Evolutionary conservation across 2,797 vertebrate genomes (phyloP).

Genomic region (Gouania willdenowi): DNA sequence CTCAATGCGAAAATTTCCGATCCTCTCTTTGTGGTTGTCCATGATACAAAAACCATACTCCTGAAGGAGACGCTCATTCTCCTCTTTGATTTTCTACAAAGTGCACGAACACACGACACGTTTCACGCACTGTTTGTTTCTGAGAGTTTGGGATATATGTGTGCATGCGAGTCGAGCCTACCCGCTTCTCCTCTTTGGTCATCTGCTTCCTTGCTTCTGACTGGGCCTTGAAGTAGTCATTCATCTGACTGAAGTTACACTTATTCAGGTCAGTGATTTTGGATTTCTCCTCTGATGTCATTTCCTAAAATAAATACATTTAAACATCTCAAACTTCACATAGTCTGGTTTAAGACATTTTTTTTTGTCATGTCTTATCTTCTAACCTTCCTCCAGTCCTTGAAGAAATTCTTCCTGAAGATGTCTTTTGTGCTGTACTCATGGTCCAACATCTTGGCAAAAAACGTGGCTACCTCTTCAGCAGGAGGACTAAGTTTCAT

Average conservation of each 20-base stretch:
- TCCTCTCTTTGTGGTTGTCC: conserved; percentile 94
- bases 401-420: conserved; percentile 96
- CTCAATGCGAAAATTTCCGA: conserved; percentile 94
- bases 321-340: background rate
- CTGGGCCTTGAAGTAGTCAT: conserved; percentile 90
- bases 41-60: conserved; percentile 93
- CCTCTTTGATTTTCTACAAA: conserved; percentile 89
- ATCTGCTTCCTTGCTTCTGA: conserved; percentile 91
- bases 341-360: background rate
- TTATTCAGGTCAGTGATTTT: conserved; percentile 86
- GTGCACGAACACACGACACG: background rate
- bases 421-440: conserved; percentile 96
- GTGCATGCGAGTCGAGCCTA: too few relatives aligned
- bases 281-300: conserved; percentile 89
- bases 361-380: background rate
- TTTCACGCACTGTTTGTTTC: background rate
- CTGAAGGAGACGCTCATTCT: conserved; percentile 87
- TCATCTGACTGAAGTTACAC: conserved; percentile 90
- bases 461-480: conserved; percentile 95
- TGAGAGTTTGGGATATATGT: too few relatives aligned
- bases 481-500: conserved; percentile 87
- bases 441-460: conserved; percentile 96
- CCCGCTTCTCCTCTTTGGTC: conserved; percentile 92
- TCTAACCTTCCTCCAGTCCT: conserved; percentile 93
- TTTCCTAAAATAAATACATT: conserved; percentile 79